phyloP scores from a whole-genome alignment of 2,113 vertebrate species.

The Aegithalos caudatus region DNA sequence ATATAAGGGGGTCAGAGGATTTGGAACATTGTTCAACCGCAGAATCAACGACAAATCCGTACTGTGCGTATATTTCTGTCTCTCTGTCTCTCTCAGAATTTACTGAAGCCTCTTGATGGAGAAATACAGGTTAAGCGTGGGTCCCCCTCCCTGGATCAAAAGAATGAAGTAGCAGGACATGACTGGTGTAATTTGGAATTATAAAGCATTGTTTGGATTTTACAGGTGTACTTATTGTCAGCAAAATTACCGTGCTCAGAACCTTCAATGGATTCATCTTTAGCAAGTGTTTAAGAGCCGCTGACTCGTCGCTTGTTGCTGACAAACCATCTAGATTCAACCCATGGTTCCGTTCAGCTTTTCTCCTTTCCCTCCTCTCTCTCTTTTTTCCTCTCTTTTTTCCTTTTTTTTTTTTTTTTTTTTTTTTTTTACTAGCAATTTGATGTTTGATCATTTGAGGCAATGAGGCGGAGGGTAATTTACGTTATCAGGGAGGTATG shows the following conservation, averaged over 20 bases:
- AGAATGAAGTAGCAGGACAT: not conserved
- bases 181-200: slow-evolving; percentile 37
- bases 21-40: not conserved
- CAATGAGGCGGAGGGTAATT: slow-evolving; percentile 95
- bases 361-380: slow-evolving; percentile 48
- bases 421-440: slow-evolving; percentile 87
- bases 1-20: not conserved
- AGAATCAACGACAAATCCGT: not conserved
- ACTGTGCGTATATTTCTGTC: not conserved
- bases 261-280: slow-evolving; percentile 58
- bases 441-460: slow-evolving; percentile 96
- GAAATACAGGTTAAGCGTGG: not conserved
- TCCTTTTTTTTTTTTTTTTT: slow-evolving; percentile 55
- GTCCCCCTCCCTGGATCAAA: not conserved
- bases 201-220: slow-evolving; percentile 66
- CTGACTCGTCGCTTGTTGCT: slow-evolving; percentile 80
- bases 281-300: slow-evolving; percentile 68
- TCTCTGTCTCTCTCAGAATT: not conserved
- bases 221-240: slow-evolving; percentile 49
- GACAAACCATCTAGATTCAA: slow-evolving; percentile 85
- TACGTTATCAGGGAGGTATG: slow-evolving; percentile 89
- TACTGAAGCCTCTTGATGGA: not conserved
- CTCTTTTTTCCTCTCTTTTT: slow-evolving; percentile 39
- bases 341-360: slow-evolving; percentile 80
- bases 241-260: slow-evolving; percentile 41